Conservation (phyloP, 2,797 vertebrate species). For the Tragopan temminckii region DNA sequence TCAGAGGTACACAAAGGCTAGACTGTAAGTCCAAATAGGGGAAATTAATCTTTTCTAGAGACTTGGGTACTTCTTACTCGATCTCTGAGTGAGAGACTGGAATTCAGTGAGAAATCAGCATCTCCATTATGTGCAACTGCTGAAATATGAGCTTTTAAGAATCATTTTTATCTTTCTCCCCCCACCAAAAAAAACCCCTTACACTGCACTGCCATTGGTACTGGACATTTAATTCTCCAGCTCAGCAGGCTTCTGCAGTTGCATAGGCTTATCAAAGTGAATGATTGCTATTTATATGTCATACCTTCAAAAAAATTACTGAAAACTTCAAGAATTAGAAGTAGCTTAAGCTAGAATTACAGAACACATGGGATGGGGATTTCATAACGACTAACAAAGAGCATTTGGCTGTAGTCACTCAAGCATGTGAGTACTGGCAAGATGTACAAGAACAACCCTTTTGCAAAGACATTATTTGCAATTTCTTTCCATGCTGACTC, state of each 20-base stretch:
- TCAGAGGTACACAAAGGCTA: background rate
- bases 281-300: background rate
- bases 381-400: slow-evolving; percentile 10
- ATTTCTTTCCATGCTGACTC: slow-evolving; percentile 17
- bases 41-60: background rate
- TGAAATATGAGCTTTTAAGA: background rate
- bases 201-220: background rate
- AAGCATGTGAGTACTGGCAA: background rate
- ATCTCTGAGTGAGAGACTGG: background rate
- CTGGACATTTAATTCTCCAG: background rate
- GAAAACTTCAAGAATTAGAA: background rate
- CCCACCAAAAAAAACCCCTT: background rate
- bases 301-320: background rate
- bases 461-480: background rate
- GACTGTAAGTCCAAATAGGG: background rate
- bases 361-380: background rate
- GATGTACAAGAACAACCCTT: slow-evolving; percentile 7
- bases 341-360: background rate
- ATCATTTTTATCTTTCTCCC: background rate
- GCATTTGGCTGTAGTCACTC: background rate
- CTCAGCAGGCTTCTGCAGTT: background rate
- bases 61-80: background rate
- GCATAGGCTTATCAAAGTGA: background rate
- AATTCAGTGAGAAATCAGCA: background rate
- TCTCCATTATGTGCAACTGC: background rate